Evolutionary conservation across 1,140 invertebrate genomes (phyloP), one percentile per base, ranked within the genome.

Genomic region (Drosophila mauritiana): DNA sequence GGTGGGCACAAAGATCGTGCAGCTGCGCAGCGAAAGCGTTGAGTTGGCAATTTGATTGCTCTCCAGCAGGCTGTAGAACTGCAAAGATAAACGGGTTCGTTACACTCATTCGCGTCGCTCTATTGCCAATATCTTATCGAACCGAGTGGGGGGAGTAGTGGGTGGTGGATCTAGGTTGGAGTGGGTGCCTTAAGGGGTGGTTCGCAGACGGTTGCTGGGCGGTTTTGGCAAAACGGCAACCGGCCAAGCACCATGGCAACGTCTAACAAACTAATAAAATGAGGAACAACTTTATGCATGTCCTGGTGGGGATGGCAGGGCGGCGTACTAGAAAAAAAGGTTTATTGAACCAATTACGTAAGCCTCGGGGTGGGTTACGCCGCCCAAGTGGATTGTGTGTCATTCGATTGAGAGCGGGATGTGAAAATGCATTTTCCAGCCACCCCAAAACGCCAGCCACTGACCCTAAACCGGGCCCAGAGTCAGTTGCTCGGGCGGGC

Each of bases 1-100:
- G 34, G 95, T 96, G 8, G 96, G 96, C 48, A 96, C 96, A 83
- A 97, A 97, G 61, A 97, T 93, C 5, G 96, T 97, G 79, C 96
- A 94, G 79, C 95, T 94, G 63, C 96, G 94, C 81, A 94, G 94
- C 76, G 94, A 93, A 13, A 97, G 91, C 17, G 95, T 95, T 25
- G 93, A 93, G 72, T 96, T 96, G 13, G 95, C 95, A 31, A 95
- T 92, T 55, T 93, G 91, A 84, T 94, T 96, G n/a, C 93, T 92
- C 77, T 96, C 95, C 89, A 97, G 76, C 34, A 96, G 91, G 22
- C 94, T 93, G 76, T 95, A 95, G 84, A 97, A 96, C 96, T 97
- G 95, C 25, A 64, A 95, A 73, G 46, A 80, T 22, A 95, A 73
- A 93, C 89, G 42, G 49, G 67, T 51, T 83, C 40, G 43, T 55